Evolutionary conservation across 92 coral and sea anemone species (phyloP), one percentile per base, ranked within the genome.

Genomic region (Blastomussa wellsi): DNA sequence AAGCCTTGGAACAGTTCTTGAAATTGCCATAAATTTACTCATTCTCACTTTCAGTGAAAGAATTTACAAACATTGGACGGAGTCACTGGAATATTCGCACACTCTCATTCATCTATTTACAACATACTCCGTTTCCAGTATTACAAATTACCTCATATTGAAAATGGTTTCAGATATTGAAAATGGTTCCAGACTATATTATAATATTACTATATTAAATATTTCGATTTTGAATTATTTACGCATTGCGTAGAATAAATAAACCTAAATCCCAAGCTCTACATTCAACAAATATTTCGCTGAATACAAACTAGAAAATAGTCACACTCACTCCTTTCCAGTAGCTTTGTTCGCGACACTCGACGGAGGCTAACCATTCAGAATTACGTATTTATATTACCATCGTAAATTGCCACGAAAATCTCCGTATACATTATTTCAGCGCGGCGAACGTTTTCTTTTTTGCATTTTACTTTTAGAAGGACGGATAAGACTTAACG

Each of bases 41-140:
- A 60, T 79, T 37, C 35, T 3, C 28, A 19, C 41, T 76, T 76
- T 48, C 36, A 72, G 17, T 72, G 31, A 20, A 5, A 57, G 28
- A 0, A 48, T 33, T 76, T 33, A 79, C 37, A 79, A 79, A 22
- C 20, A 33, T 79, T 24, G 24, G 32, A 12, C 22, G 39, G 60
- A 80, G 32, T 39, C 33, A 24, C 29, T 17, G 17, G 52, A 10
- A 81, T 48, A 81, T 66, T 81, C 47, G 64, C 74, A 79, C 83
- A 26, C 80, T 5, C 68, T 69, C n/a, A 62, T 65, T 62, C 12
- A 62, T 16, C 35, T 70, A 81, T 70, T 81, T 81, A 81, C 77
- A 67, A 47, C 22, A 0, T 33, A 53, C 66, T 68, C 22, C 77
- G 41, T 20, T 1, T 42, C 66, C 8, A 16, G 42, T 49, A 33